phyloP scores from a whole-genome alignment of 2,888 invertebrate species.

The Azorinus chamasolen region DNA sequence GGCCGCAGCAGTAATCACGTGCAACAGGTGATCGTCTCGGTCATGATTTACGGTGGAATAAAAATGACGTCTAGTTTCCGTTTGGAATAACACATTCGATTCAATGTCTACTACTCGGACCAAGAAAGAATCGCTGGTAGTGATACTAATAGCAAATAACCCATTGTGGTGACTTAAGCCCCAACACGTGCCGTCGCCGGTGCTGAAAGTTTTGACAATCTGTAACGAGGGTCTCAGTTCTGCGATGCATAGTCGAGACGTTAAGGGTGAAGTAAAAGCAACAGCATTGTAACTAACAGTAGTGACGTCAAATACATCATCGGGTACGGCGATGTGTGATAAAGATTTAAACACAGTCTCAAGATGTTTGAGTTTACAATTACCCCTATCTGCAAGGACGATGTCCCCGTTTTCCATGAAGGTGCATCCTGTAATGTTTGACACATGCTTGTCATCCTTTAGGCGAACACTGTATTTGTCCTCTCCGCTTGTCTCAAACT shows the following conservation, averaged over 20 bases:
- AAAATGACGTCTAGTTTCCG: slow-evolving; percentile 31
- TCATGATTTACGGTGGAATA: slow-evolving; percentile 3
- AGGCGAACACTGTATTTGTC: slow-evolving; percentile 47
- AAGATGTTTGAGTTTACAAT: slow-evolving; percentile 51
- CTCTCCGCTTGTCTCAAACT: slow-evolving; percentile 54
- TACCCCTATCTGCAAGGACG: slow-evolving; percentile 37
- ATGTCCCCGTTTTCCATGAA: slow-evolving; percentile 39
- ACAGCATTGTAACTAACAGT: slow-evolving; percentile 22
- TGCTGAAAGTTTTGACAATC: slow-evolving; percentile 31
- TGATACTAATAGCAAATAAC: slow-evolving; percentile 41
- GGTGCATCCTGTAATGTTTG: slow-evolving; percentile 50
- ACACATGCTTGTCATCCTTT: slow-evolving; percentile 42
- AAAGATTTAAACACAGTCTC: slow-evolving; percentile 31
- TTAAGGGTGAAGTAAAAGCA: slow-evolving; percentile 37
- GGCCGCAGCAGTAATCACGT: slow-evolving; percentile 33
- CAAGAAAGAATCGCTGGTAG: slow-evolving; percentile 14
- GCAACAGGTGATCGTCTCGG: neutral
- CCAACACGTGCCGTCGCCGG: slow-evolving; percentile 46
- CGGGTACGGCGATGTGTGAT: slow-evolving; percentile 16
- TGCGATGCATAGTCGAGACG: slow-evolving; percentile 36
- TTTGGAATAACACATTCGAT: slow-evolving; percentile 34
- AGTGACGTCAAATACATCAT: slow-evolving; percentile 41
- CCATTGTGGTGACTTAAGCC: slow-evolving; percentile 39
- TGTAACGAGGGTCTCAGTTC: slow-evolving; percentile 24
- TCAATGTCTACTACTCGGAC: slow-evolving; percentile 47